Percentiles rank a stretch among this genome's conserved stretches.
Evolutionary conservation across 2,888 invertebrate species (phyloP).

Genomic region (Archips xylosteana): DNA sequence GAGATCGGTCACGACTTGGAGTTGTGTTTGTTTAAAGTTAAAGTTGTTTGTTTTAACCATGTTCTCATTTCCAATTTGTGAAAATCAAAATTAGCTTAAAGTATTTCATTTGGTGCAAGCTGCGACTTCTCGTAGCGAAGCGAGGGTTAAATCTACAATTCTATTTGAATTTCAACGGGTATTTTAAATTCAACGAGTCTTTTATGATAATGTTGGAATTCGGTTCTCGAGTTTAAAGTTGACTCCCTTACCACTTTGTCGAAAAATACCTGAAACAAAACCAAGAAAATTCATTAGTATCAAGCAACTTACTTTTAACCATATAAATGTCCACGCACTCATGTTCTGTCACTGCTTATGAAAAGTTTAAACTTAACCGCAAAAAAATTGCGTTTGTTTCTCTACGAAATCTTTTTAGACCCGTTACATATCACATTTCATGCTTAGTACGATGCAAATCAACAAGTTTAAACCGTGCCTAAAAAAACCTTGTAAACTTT

Average conservation of each 20-base stretch:
- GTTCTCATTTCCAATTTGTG: not conserved
- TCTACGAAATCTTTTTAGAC: not conserved
- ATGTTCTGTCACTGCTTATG: constrained; percentile 1
- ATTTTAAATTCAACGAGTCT: constrained; percentile 67
- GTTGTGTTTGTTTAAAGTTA: not conserved
- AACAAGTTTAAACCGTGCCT: not conserved
- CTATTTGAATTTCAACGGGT: constrained; percentile 67
- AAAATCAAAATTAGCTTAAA: constrained; percentile 31
- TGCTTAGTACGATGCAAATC: not conserved
- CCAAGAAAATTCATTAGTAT: constrained; percentile 27
- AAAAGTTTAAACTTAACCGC: not conserved
- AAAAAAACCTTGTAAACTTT: not conserved
- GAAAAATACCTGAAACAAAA: constrained; percentile 81
- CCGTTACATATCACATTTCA: not conserved
- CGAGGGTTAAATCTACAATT: constrained; percentile 34
- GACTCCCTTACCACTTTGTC: constrained; percentile 68
- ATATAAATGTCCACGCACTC: not conserved
- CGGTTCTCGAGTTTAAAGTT: constrained; percentile 52
- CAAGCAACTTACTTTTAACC: not conserved
- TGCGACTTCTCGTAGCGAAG: constrained; percentile 28
- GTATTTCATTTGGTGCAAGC: constrained; percentile 37
- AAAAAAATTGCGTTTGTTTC: not conserved
- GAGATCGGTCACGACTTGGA: not conserved
- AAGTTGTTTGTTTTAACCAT: not conserved
- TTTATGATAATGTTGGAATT: constrained; percentile 66